Evolutionary conservation across 2,113 vertebrate genomes (phyloP), one percentile per base, ranked within the genome.

Genomic region (Paradoxurus hermaphroditus): DNA sequence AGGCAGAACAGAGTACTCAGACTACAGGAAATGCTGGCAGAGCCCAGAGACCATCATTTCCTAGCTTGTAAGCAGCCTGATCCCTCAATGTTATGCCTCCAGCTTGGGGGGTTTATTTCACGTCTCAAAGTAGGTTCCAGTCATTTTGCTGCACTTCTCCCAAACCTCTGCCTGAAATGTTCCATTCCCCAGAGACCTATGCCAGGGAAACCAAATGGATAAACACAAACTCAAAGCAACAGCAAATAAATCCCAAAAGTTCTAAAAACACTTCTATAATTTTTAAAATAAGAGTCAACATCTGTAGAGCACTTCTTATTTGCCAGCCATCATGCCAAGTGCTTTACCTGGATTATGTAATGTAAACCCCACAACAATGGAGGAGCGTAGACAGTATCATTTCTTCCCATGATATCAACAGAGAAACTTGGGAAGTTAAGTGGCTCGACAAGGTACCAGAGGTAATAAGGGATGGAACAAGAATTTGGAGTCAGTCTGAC

Each of bases 1-100:
- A 49, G 89, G 96, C 96, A 97, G 49, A 97, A 79, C 63, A 29
- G 63, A 96, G 16, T 87, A 84, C 94, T 92, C 79, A 72, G 84
- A 86, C 86, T 97, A 53, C 29, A 77, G 93, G 94, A 98, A 91
- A 93, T 65, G 12, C 70, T 91, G 72, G 83, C 91, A 97, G 86
- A 97, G 82, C 89, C 78, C 62, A 86, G 93, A 91, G 93, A 93
- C 88, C 82, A 93, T 86, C 91, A 75, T 94, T 98, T 95, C 86
- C 46, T 95, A 82, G 70, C 27, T 90, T 83, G 49, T 97, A 89
- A 94, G 34, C 53, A 95, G 67, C 29, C 72, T 94, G 95, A 97
- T 93, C 56, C 49, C 86, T 73, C 75, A 89, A 18, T 51, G 29
- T 95, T 95, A 90, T 87, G 84, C 81, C 36, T 92, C 91, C 53